Evolutionary conservation across 2,113 vertebrate genomes (phyloP), one percentile per base, ranked within the genome.

Genomic region (Nestor notabilis): DNA sequence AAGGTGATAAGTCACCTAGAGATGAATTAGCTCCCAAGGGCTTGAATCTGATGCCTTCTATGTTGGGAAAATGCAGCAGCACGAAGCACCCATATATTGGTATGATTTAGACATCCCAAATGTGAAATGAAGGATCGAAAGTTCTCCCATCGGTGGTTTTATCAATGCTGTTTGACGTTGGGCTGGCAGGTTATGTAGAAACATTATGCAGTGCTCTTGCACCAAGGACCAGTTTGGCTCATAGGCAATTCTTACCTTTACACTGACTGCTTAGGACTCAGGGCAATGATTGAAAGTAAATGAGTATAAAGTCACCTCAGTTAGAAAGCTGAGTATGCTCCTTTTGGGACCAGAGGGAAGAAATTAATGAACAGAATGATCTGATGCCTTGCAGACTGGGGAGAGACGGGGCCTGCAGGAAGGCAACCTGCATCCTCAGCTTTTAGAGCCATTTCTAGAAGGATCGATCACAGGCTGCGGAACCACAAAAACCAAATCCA

Each of bases 331-430:
- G 21, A 53, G 37, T 12, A 27, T 0, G 3, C 5, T 66, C 19
- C 39, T 41, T 55, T 35, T 74, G 63, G 49, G 83, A 58, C 80
- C 64, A 61, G 75, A 84, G 70, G 82, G 76, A 50, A 93, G 23
- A 83, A 93, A 87, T 61, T 65, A 86, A 82, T 82, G 49, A 94
- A 76, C 9, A 53, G 77, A 61, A 71, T 56, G 77, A 83, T 14
- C 10, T 49, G 84, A 64, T 72, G 52, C 44, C 81, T 82, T 41
- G 19, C 31, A 80, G 50, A 56, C 55, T 70, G 49, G 35, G 41
- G 24, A 80, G 70, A n/a, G 55, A 77, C 0, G 12, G 29, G 43
- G 43, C 46, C 49, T 52, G 76, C 29, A 69, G 72, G 47, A 91
- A 55, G 56, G 68, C 61, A 89, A 82, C 13, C 20, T 53, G 61